Percentiles rank a stretch among this genome's conserved stretches.
Evolutionary conservation across 1,140 invertebrate genomes (phyloP).

Genomic region (Drosophila arawakana): DNA sequence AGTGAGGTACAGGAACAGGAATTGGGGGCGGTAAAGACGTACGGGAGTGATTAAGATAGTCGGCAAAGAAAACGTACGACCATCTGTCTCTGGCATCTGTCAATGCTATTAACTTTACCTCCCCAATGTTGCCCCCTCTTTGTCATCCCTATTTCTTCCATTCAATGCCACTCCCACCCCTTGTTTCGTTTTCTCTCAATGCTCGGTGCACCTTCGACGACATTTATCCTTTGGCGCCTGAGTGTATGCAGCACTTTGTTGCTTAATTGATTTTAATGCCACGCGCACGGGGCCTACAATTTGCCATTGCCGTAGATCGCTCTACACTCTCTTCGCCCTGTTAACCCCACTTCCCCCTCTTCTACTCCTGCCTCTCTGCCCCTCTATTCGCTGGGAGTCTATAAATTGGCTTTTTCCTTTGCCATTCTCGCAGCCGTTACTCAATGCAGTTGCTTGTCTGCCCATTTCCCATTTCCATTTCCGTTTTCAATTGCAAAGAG

Average conservation of each 20-base stretch:
- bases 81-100: conserved; percentile 65
- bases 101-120: conserved; percentile 74
- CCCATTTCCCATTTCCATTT: conserved; percentile 76
- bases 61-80: conserved; percentile 40
- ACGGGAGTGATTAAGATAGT: conserved; percentile 27
- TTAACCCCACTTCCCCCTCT: background rate
- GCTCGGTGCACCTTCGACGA: conserved; percentile 50
- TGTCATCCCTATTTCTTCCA: background rate
- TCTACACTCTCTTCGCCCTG: background rate
- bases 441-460: conserved; percentile 55
- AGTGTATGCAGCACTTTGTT: conserved; percentile 79
- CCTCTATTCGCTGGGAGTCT: conserved; percentile 53
- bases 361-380: background rate
- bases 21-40: background rate
- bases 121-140: conserved; percentile 1
- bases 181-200: background rate
- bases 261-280: conserved; percentile 81
- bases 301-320: conserved; percentile 37
- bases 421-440: conserved; percentile 48
- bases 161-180: background rate
- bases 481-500: conserved; percentile 77
- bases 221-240: conserved; percentile 71
- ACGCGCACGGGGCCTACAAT: conserved; percentile 56
- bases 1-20: background rate
- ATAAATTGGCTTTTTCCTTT: conserved; percentile 82